Evolutionary conservation across 2,113 vertebrate species (phyloP).

Genomic region (Phaethon lepturus): DNA sequence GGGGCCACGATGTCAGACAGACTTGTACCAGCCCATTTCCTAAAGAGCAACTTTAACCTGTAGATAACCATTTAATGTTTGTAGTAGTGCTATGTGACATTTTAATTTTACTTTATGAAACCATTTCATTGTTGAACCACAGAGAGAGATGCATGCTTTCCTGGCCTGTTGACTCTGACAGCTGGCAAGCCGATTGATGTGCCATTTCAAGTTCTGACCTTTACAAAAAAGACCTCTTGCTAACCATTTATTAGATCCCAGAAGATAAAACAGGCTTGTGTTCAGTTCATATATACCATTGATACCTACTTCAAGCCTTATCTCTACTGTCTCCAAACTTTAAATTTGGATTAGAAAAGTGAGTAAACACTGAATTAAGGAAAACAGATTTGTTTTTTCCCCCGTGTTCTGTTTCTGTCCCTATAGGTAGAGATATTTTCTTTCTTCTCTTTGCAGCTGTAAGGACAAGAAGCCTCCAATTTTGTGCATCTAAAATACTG

Average conservation of each 20-base stretch:
- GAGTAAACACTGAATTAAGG: neutral
- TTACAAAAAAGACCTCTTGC: neutral
- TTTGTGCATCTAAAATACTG: neutral
- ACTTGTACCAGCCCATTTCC: neutral
- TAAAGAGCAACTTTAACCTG: neutral
- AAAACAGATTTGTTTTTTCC: neutral
- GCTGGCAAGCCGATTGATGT: neutral
- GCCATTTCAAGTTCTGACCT: constrained; percentile 38
- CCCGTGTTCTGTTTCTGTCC: neutral
- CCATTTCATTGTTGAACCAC: neutral
- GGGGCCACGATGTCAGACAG: neutral
- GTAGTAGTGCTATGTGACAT: neutral
- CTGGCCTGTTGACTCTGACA: neutral
- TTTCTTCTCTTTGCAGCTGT: neutral
- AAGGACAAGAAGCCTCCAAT: neutral
- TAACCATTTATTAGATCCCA: neutral
- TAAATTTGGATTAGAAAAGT: neutral
- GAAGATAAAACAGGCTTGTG: neutral
- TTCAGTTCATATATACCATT: neutral
- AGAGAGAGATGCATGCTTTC: neutral
- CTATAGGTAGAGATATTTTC: neutral
- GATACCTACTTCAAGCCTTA: neutral
- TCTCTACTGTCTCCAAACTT: neutral
- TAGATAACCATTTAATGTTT: neutral
- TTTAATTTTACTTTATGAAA: neutral